These are phyloP conservation scores for Pteria penguin DNA, from an alignment of 2,888 invertebrate species.

Conservation along the genomic window DNA sequence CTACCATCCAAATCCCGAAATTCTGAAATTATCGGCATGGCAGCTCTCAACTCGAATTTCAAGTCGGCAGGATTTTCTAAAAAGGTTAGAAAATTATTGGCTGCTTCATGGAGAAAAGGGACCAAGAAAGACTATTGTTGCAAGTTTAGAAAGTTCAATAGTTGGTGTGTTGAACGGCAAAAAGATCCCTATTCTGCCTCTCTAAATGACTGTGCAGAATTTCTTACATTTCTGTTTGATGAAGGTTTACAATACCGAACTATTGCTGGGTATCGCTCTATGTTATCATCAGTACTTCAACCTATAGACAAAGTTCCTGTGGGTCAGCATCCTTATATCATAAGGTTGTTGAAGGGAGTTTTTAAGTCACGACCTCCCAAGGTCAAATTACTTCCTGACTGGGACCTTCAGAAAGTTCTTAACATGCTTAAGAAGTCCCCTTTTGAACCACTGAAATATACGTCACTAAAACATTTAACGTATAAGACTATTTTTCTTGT, in stretches of 20 bases:
- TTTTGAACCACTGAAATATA: conserved; percentile 41
- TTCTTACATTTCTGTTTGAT: conserved; percentile 24
- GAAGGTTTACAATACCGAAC: conserved; percentile 36
- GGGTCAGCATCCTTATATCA: conserved; percentile 45
- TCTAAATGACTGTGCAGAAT: conserved; percentile 38
- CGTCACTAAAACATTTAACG: too few relatives aligned
- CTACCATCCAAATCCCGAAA: conserved; percentile 10
- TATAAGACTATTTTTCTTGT: too few relatives aligned
- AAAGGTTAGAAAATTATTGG: neutral
- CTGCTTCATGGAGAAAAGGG: conserved; percentile 36
- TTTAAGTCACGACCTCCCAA: conserved; percentile 41
- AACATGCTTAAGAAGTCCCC: conserved; percentile 28
- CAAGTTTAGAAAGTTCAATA: conserved; percentile 37
- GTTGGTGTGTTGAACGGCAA: conserved; percentile 42
- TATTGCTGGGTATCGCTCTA: conserved; percentile 43
- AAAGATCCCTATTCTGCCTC: conserved; percentile 38
- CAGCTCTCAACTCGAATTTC: conserved; percentile 11
- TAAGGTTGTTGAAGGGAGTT: conserved; percentile 36
- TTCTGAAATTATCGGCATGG: conserved; percentile 19
- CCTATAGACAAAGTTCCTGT: conserved; percentile 28
- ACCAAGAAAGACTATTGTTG: conserved; percentile 33
- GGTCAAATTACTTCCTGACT: conserved; percentile 34
- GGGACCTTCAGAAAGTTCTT: conserved; percentile 38
- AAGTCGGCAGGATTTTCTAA: too few relatives aligned
- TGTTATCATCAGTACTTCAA: conserved; percentile 38